These are phyloP conservation scores for Sorex araneus DNA, from an alignment of 2,113 vertebrate genomes.

Conservation along the genomic window DNA sequence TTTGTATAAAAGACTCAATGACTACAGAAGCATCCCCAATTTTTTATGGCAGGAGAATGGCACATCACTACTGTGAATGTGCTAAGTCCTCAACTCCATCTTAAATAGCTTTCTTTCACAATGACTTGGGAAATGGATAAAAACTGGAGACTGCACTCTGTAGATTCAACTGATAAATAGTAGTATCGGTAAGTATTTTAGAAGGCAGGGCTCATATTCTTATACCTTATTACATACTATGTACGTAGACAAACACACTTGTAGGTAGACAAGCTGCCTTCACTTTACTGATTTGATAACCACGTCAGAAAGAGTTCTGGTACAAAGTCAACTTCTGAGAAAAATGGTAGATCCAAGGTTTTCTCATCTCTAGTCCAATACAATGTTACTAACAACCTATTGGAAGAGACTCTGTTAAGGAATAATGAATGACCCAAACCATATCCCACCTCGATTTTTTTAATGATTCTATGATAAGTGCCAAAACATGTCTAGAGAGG, in stretches of 20 bases:
- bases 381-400: not conserved
- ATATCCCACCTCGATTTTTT: not conserved
- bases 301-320: not conserved
- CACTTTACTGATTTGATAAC: not conserved
- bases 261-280: not conserved
- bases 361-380: not conserved
- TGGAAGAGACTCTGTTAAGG: not conserved
- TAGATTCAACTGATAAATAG: not conserved
- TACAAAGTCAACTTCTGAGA: not conserved
- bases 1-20: constrained; percentile 65
- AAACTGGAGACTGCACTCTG: not conserved
- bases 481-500: not conserved
- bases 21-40: not conserved
- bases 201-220: constrained; percentile 20
- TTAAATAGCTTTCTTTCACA: not conserved
- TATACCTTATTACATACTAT: not conserved
- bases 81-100: not conserved
- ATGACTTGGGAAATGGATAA: not conserved
- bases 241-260: constrained; percentile 22
- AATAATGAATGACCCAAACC: not conserved
- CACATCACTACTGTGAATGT: not conserved
- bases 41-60: not conserved
- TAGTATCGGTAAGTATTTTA: not conserved
- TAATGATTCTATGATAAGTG: not conserved
- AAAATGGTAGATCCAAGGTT: not conserved